Evolutionary conservation across 1,140 invertebrate species (phyloP).

Genomic region (Reticulitermes speratus): DNA sequence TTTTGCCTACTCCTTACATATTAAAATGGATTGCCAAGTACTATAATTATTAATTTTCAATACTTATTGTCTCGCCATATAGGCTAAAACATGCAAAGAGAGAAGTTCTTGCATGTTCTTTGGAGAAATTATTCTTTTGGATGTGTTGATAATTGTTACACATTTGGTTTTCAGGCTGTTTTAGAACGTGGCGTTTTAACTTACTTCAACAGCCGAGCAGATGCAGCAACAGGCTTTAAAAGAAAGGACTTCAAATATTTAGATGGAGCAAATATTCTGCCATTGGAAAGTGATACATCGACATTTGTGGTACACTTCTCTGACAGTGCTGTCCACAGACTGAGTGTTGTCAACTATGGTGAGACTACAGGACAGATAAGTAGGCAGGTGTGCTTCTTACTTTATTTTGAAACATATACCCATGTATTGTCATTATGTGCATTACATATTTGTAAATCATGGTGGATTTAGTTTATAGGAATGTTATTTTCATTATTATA

Average conservation of each 20-base stretch:
- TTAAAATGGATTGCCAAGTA: no score
- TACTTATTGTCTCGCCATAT: no score
- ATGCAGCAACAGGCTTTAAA: conserved; percentile 57
- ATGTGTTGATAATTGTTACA: neutral
- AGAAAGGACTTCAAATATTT: conserved; percentile 66
- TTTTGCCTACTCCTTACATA: no score
- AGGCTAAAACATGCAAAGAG: no score
- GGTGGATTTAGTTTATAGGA: no score
- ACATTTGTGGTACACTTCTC: conserved; percentile 58
- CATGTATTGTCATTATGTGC: no score
- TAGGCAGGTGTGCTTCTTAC: conserved; percentile 46
- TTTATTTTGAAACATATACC: neutral
- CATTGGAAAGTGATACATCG: conserved; percentile 50
- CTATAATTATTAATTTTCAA: no score
- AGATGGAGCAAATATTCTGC: conserved; percentile 57
- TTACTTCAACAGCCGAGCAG: conserved; percentile 62
- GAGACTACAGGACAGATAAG: conserved; percentile 45
- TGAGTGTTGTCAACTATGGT: conserved; percentile 49
- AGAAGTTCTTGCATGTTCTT: no score
- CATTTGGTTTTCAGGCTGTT: conserved; percentile 50
- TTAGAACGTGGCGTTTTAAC: conserved; percentile 65
- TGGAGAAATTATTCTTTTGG: no score
- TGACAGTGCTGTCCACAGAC: conserved; percentile 59
- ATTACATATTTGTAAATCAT: no score
- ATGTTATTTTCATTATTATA: no score